Base-by-base conservation (phyloP, 2,113 vertebrate genomes). In the Balaenoptera acutorostrata region DNA sequence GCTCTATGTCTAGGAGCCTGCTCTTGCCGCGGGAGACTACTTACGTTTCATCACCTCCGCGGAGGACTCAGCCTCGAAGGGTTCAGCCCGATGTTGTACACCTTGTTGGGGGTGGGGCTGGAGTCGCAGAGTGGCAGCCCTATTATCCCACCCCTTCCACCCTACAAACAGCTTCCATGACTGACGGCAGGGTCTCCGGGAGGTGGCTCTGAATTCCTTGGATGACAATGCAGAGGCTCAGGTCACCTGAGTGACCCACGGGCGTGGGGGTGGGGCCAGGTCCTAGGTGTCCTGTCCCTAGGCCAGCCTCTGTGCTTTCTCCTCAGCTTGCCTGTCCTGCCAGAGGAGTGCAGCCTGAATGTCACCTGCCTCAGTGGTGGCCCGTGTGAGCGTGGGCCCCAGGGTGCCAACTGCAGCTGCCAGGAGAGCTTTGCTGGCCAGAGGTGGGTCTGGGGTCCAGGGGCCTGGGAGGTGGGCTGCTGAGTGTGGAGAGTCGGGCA, bases 351-450 rank as follows among this genome's bases (percentile, higher is more conserved):
- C 41, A 98, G 98, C 11, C 97, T 98, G 92, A 99, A 99, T 94
- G 96, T 98, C 88, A 98, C 99, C 25, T 99, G 99, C 94, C 97
- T 98, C 5, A 98, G 99, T 0, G 99, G 99, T 0, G 99, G 99
- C 0, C 97, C 97, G 2, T 99, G 99, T 77, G 81, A 98, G 10
- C 99, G 98, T 0, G 99, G 99, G 1, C 90, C 97, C 13, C 98
- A 97, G 97, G 99, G 99, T 61, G 98, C 99, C 93, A 99, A 99
- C 98, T 99, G 99, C 98, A 99, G 98, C 63, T 99, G 99, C 98
- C 99, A 89, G 93, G 99, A 98, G 0, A 99, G 99, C 29, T 99
- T 99, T 97, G 97, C 97, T 0, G 99, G 99, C 4, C 97, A 96
- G 97, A 99, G 99, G 99, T 99, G 98, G 7, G 97, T 93, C 15